phyloP scores from a whole-genome alignment of 2,113 vertebrate species.

The Orthonyx spaldingii region DNA sequence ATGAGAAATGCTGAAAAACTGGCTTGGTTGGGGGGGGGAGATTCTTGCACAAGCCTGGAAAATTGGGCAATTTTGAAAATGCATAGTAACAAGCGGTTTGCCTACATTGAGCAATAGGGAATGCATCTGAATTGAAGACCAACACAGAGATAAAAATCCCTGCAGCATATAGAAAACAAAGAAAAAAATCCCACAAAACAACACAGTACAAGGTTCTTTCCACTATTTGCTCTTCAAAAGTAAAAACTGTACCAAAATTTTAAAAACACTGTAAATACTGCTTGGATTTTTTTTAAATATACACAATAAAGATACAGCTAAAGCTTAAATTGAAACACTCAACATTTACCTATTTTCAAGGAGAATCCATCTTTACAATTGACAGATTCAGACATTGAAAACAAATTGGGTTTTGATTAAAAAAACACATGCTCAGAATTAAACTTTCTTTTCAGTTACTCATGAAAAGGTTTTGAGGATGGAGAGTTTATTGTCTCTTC shows the following conservation, averaged over 20 bases:
- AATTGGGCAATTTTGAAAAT: conserved; percentile 30
- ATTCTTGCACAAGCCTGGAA: background rate
- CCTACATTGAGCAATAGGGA: background rate
- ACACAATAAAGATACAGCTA: background rate
- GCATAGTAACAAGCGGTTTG: background rate
- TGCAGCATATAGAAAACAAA: background rate
- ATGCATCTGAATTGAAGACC: background rate
- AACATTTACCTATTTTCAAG: background rate
- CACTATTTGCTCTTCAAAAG: background rate
- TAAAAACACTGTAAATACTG: background rate
- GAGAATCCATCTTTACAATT: background rate
- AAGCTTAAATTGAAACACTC: background rate
- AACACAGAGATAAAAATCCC: background rate
- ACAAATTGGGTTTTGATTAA: background rate
- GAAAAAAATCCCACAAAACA: background rate
- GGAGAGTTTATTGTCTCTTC: background rate
- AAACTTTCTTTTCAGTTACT: background rate
- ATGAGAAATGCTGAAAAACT: background rate
- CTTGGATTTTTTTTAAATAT: background rate
- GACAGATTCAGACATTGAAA: background rate
- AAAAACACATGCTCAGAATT: background rate
- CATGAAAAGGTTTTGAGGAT: background rate
- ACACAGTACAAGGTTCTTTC: background rate
- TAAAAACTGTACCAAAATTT: background rate
- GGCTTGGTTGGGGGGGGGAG: background rate